phyloP scores from a whole-genome alignment of 2,888 invertebrate genomes.

The Mesochorus sp. region DNA sequence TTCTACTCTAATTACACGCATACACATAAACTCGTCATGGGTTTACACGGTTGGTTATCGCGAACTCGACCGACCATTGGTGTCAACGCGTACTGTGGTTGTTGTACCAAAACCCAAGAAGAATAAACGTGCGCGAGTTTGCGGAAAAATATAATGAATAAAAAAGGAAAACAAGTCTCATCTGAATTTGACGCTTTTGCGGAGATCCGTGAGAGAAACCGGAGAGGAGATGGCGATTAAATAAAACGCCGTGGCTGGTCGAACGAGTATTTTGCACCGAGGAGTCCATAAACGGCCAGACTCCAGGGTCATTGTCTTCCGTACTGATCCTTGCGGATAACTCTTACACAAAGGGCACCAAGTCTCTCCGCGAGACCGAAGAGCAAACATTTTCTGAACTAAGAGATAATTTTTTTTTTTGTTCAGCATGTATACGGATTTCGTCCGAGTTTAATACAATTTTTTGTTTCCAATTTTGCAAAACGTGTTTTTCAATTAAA shows the following conservation, averaged over 20 bases:
- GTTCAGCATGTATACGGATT: no score
- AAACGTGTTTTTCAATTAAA: no score
- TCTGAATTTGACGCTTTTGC: slow-evolving; percentile 1
- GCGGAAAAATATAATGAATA: background rate
- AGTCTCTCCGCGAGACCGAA: background rate
- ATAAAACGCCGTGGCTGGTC: slow-evolving; percentile 49
- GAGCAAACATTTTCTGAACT: background rate
- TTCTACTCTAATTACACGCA: slow-evolving; percentile 43
- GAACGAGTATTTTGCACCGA: slow-evolving; percentile 40
- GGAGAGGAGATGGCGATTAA: slow-evolving; percentile 25
- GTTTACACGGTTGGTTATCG: slow-evolving; percentile 36
- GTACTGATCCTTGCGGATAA: slow-evolving; percentile 48
- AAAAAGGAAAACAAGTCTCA: background rate
- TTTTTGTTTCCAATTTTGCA: no score
- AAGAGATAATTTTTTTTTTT: background rate
- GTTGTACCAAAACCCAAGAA: background rate
- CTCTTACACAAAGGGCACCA: background rate
- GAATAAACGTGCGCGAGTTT: background rate
- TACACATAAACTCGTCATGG: no score
- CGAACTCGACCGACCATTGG: background rate
- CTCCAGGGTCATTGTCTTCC: slow-evolving; percentile 67
- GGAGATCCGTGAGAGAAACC: background rate
- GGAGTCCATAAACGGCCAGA: slow-evolving; percentile 65
- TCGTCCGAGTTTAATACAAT: no score
- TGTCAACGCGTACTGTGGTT: background rate